Percentiles rank a stretch among this genome's conserved stretches.
These are phyloP conservation scores for Daboia siamensis DNA, from an alignment of 2,113 vertebrate genomes.

Conservation along the genomic window DNA sequence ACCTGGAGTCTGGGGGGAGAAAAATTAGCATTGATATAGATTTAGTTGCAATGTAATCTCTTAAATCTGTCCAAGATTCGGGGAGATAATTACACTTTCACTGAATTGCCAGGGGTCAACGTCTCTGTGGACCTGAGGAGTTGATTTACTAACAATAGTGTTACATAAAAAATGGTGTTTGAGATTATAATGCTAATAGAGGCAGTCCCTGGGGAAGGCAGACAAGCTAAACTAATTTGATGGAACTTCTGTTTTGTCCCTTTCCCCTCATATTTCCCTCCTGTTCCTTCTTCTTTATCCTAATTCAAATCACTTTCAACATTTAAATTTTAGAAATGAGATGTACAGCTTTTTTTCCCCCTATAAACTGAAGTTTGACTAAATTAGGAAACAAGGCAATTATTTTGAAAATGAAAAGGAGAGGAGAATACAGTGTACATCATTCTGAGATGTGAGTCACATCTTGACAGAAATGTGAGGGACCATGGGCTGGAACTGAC, in stretches of 20 bases:
- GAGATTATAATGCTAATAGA: conserved; percentile 91
- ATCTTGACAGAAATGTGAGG: not conserved
- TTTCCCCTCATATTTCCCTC: not conserved
- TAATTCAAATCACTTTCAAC: conserved; percentile 64
- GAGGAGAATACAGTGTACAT: not conserved
- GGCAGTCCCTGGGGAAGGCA: conserved; percentile 77
- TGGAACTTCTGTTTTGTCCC: conserved; percentile 61
- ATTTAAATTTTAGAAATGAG: conserved; percentile 71
- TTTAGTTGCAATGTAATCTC: conserved; percentile 92
- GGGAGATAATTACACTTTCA: conserved; percentile 90
- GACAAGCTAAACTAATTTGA: conserved; percentile 75
- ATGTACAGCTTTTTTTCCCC: not conserved
- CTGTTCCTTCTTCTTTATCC: conserved; percentile 44
- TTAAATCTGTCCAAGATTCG: conserved; percentile 88
- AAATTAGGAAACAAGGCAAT: not conserved
- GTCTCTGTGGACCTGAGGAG: conserved; percentile 83
- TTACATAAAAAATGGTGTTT: conserved; percentile 82
- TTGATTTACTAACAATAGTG: conserved; percentile 87
- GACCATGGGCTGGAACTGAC: not conserved
- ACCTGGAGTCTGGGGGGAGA: conserved; percentile 76
- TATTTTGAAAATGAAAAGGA: not conserved
- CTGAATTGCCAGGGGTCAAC: conserved; percentile 85
- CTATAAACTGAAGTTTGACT: not conserved
- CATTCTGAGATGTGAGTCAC: not conserved
- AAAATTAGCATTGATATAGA: conserved; percentile 93